A percentile compares a stretch with the other conserved stretches of the same genome.
phyloP scores from a whole-genome alignment of 2,888 invertebrate species.

The Aplocera efformata region DNA sequence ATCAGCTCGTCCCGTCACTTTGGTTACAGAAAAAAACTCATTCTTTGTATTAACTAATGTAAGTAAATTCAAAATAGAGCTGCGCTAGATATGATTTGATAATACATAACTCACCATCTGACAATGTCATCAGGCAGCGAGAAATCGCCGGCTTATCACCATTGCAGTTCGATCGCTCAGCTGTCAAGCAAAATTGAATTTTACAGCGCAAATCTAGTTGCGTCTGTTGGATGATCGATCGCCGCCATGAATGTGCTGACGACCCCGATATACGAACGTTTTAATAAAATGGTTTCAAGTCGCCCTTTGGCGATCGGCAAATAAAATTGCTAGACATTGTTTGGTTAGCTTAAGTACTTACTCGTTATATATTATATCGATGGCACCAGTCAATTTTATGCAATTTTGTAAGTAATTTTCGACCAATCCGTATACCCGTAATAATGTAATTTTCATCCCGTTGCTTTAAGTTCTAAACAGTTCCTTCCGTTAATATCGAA shows the following conservation, averaged over 20 bases:
- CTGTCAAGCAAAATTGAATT: slow-evolving; percentile 40
- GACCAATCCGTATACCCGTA: too few species aligned
- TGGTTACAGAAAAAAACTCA: too few species aligned
- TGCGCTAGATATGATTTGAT: neutral
- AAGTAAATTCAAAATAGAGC: neutral
- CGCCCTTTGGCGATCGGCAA: neutral
- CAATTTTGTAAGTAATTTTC: too few species aligned
- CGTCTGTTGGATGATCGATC: slow-evolving; percentile 35
- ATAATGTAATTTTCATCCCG: too few species aligned
- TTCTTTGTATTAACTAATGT: too few species aligned
- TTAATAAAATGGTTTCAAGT: slow-evolving; percentile 1
- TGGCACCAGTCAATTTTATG: too few species aligned
- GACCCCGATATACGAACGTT: slow-evolving; percentile 21
- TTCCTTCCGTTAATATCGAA: too few species aligned
- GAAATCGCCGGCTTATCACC: slow-evolving; percentile 27
- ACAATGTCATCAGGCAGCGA: slow-evolving; percentile 25
- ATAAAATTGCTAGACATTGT: too few species aligned
- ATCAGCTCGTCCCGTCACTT: too few species aligned
- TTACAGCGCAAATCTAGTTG: slow-evolving; percentile 36
- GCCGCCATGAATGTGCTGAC: slow-evolving; percentile 27
- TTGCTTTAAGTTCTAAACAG: too few species aligned
- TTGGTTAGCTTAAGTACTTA: too few species aligned
- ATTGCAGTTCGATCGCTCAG: slow-evolving; percentile 29
- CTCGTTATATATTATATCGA: too few species aligned
- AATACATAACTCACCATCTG: slow-evolving; percentile 3